Conservation (phyloP, 2,888 invertebrate genomes). For the Xestia ashworthii region DNA sequence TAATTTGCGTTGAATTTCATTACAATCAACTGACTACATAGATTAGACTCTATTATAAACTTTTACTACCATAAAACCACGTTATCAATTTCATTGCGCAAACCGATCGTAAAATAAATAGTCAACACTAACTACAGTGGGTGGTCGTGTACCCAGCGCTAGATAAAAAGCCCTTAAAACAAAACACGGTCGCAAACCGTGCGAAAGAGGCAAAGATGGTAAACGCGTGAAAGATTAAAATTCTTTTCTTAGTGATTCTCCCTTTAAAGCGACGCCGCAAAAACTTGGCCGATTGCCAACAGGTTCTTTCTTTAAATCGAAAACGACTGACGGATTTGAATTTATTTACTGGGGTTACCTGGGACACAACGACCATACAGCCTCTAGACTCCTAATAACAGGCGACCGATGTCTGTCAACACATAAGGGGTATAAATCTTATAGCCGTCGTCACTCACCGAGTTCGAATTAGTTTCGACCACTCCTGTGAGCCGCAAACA, state of each 20-base stretch:
- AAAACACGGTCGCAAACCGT: slow-evolving; percentile 70
- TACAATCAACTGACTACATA: background rate
- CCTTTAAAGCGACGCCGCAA: slow-evolving; percentile 75
- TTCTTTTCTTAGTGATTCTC: slow-evolving; percentile 78
- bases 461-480: no score
- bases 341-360: slow-evolving; percentile 81
- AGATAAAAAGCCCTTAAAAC: slow-evolving; percentile 64
- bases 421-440: no score
- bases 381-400: no score
- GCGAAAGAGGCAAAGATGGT: slow-evolving; percentile 63
- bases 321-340: slow-evolving; percentile 77
- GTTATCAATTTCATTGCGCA: slow-evolving; percentile 54
- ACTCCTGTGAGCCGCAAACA: no score
- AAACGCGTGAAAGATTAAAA: slow-evolving; percentile 77
- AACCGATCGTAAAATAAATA: slow-evolving; percentile 47
- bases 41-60: slow-evolving; percentile 14
- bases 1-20: background rate
- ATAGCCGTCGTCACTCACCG: no score
- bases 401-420: no score
- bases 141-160: slow-evolving; percentile 46
- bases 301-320: slow-evolving; percentile 79
- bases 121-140: slow-evolving; percentile 55
- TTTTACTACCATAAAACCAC: slow-evolving; percentile 32
- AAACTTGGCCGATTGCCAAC: slow-evolving; percentile 81
- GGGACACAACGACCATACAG: no score